These are phyloP conservation scores for Odocoileus hemionus DNA, from an alignment of 2,113 vertebrate species.

Conservation along the genomic window DNA sequence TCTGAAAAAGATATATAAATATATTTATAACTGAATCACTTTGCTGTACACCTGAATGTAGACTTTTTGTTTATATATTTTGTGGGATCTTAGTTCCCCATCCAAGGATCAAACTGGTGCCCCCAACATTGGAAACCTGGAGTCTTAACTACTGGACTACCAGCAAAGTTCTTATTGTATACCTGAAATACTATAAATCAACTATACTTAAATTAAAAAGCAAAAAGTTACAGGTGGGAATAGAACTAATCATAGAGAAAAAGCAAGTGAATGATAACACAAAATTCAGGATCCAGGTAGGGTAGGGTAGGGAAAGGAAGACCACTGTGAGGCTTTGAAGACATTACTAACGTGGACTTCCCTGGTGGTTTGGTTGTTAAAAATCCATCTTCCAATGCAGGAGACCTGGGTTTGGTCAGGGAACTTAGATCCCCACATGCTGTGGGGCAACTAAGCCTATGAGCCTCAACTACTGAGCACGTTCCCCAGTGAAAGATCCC, in stretches of 20 bases:
- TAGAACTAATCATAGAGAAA: background rate
- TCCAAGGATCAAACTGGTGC: background rate
- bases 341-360: background rate
- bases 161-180: background rate
- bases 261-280: background rate
- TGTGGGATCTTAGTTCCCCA: background rate
- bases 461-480: background rate
- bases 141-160: background rate
- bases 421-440: background rate
- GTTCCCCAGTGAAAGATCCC: background rate
- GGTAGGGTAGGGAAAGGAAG: background rate
- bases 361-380: background rate
- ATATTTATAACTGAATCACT: background rate
- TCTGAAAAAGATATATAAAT: background rate
- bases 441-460: background rate
- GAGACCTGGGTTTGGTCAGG: background rate
- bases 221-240: background rate
- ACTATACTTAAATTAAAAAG: background rate
- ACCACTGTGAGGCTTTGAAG: background rate
- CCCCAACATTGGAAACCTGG: background rate
- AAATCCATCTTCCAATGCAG: background rate
- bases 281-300: background rate
- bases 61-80: background rate
- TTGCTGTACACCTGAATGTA: background rate
- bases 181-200: background rate